Base-by-base conservation (phyloP, 2,113 vertebrate genomes). In the Morone chrysops region DNA sequence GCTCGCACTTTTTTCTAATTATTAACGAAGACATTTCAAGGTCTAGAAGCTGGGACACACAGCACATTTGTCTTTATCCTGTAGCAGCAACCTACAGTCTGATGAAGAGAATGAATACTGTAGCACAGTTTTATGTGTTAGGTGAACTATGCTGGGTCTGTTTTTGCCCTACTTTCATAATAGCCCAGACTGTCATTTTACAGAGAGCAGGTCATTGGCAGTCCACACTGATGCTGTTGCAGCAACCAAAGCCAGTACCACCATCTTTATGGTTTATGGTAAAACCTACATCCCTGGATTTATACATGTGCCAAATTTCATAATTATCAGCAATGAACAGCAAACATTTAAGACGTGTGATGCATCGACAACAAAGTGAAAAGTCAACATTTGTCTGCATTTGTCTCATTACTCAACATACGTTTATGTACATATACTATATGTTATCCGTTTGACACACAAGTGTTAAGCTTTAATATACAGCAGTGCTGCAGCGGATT, bases 401-500 rank as follows among this genome's bases (percentile, higher is more conserved):
- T n/a, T n/a, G n/a, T n/a, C n/a, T n/a, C 62, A 70, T 41, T 56
- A 84, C 38, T 74, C 53, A 41, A 41, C 36, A 47, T 62, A 63
- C 47, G 67, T 80, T 67, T 54, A 18, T 16, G 36, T 47, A 43
- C 43, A 71, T 73, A 45, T 25, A 54, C 22, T 54, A n/a, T 4
- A 60, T 68, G 62, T 69, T 67, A 69, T 80, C 38, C 36, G 62
- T 83, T 62, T 74, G 63, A 76, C 75, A 87, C 36, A 82, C 74
- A 79, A 66, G 71, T 75, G 36, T 56, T 22, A 74, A 48, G 77
- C 54, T 87, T 81, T 70, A 65, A 70, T 53, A 80, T 86, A 85
- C 56, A 72, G 56, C 79, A 79, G 66, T 38, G 18, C 75, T 76
- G 87, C 75, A 84, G 87, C 88, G 79, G 82, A 87, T 81, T 89